Evolutionary conservation across 2,888 invertebrate genomes (phyloP).

Genomic region (Leptura quadrifasciata): DNA sequence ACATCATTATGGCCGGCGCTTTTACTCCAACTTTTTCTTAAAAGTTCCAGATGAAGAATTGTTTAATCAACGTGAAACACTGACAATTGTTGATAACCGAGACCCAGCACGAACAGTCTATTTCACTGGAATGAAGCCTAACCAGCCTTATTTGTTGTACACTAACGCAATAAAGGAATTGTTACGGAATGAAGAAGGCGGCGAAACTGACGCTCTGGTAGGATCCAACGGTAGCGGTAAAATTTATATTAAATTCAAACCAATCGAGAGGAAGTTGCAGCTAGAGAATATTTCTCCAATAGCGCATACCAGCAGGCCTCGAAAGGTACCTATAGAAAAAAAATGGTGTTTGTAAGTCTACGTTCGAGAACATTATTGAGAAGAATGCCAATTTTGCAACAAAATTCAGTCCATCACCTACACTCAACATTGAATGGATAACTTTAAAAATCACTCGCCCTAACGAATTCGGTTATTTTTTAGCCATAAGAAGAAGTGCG

Average conservation of each 20-base stretch:
- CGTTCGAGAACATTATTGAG: too few species aligned
- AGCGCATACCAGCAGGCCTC: conserved; percentile 75
- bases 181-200: too few species aligned
- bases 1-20: conserved; percentile 90
- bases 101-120: conserved; percentile 88
- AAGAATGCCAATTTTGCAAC: too few species aligned
- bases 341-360: too few species aligned
- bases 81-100: conserved; percentile 81
- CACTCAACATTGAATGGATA: too few species aligned
- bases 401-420: too few species aligned
- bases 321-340: conserved; percentile 77
- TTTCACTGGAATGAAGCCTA: conserved; percentile 77
- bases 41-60: conserved; percentile 75
- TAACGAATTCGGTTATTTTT: conserved; percentile 82
- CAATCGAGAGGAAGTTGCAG: conserved; percentile 59
- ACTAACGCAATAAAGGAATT: too few species aligned
- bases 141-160: too few species aligned
- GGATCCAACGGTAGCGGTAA: too few species aligned
- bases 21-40: conserved; percentile 94
- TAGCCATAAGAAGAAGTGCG: conserved; percentile 77
- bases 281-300: conserved; percentile 67
- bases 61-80: conserved; percentile 80
- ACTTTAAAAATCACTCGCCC: conserved; percentile 75
- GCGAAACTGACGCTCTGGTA: too few species aligned
- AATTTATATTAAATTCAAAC: too few species aligned